Evolutionary conservation across 2,797 vertebrate genomes (phyloP).

Genomic region (Halcyon badia): DNA sequence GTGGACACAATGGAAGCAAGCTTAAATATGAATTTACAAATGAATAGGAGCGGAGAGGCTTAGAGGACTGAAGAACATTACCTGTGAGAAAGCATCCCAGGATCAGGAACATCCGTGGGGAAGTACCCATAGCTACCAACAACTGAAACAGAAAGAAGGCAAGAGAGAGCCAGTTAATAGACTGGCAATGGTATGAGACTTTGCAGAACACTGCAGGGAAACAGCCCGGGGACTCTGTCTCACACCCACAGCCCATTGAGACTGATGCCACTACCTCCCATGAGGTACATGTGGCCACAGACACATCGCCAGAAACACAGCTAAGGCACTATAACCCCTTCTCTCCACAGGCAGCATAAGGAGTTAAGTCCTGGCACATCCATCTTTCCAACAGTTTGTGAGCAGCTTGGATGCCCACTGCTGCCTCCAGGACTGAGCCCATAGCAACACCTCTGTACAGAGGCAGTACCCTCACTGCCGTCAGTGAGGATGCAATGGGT

Average conservation of each 20-base stretch:
- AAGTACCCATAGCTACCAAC: slow-evolving; percentile 84
- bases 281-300: rapidly evolving
- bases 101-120: slow-evolving; percentile 75
- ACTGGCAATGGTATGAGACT: not conserved
- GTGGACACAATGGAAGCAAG: not conserved
- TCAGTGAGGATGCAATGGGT: rapidly evolving
- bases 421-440: not conserved
- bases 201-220: not conserved
- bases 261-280: not conserved
- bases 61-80: slow-evolving; percentile 24
- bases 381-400: not conserved
- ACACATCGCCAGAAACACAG: not conserved
- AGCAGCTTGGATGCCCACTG: not conserved
- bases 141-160: slow-evolving; percentile 74
- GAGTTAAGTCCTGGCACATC: not conserved
- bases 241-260: rapidly evolving
- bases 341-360: rapidly evolving
- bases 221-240: rapidly evolving
- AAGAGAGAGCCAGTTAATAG: not conserved
- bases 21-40: not conserved
- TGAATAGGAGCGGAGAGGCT: not conserved
- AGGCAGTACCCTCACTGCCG: not conserved
- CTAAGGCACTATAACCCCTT: not conserved
- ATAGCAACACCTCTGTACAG: not conserved
- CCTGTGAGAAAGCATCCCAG: slow-evolving; percentile 84